Percentiles rank a stretch among this genome's conserved stretches.
These are phyloP conservation scores for Malachius bipustulatus DNA, from an alignment of 2,888 invertebrate genomes.

Conservation along the genomic window DNA sequence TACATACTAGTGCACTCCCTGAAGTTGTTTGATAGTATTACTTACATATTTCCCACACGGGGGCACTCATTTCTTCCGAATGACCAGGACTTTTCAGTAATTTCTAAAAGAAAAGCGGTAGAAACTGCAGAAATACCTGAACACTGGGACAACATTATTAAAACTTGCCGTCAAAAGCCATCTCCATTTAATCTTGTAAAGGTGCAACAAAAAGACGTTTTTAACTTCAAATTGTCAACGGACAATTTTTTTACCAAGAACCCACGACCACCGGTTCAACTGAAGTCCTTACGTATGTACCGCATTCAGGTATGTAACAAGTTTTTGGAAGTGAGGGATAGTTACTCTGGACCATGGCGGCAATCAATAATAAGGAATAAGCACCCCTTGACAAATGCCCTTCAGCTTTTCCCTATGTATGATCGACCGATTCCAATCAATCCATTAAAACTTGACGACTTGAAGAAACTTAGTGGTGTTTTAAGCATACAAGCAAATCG, in stretches of 20 bases:
- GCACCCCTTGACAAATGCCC: background rate
- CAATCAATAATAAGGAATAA: constrained; percentile 5
- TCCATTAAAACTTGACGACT: constrained; percentile 4
- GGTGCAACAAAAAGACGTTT: constrained; percentile 4
- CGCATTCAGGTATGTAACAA: constrained; percentile 4
- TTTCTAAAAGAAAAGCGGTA: constrained; percentile 4
- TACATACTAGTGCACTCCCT: constrained; percentile 13
- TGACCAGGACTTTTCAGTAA: constrained; percentile 14
- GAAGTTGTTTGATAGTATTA: constrained; percentile 12
- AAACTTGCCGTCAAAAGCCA: constrained; percentile 3
- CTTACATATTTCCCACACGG: constrained; percentile 14
- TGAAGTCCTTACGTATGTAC: constrained; percentile 6
- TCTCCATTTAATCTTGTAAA: constrained; percentile 4
- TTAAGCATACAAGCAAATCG: constrained; percentile 4
- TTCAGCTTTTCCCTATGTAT: background rate
- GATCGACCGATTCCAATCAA: background rate
- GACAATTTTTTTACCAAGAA: constrained; percentile 3
- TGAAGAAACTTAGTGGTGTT: constrained; percentile 4
- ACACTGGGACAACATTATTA: constrained; percentile 5
- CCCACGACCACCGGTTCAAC: constrained; percentile 2
- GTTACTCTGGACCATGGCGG: constrained; percentile 5
- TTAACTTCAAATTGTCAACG: constrained; percentile 3
- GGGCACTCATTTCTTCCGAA: constrained; percentile 10
- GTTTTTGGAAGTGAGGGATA: constrained; percentile 6
- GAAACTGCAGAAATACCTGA: constrained; percentile 7